These are phyloP conservation scores for Tenrec ecaudatus DNA, from an alignment of 2,113 vertebrate genomes.

Conservation along the genomic window DNA sequence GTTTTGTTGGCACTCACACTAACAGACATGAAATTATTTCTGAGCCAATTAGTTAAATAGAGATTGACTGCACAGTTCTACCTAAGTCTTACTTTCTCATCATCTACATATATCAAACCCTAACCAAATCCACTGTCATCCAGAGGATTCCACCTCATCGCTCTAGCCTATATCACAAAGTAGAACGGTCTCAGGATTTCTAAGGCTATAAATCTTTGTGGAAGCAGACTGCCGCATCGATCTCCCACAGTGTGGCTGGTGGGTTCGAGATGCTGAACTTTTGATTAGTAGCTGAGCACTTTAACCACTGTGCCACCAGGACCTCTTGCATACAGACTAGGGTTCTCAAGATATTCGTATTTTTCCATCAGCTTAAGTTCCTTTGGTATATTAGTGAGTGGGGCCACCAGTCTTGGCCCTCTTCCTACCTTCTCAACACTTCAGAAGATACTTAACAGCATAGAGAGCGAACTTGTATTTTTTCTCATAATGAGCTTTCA, in stretches of 20 bases:
- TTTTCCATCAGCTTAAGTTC: not conserved
- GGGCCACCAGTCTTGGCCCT: not conserved
- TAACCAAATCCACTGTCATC: not conserved
- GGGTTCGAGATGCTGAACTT: not conserved
- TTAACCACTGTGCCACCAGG: not conserved
- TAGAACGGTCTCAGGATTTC: not conserved
- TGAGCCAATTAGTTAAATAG: not conserved
- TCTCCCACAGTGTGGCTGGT: not conserved
- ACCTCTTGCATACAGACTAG: not conserved
- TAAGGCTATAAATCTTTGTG: not conserved
- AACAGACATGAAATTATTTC: not conserved
- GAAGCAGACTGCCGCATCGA: not conserved
- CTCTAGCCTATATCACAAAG: not conserved
- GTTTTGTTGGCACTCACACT: not conserved
- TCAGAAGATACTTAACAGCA: not conserved
- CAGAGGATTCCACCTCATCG: not conserved
- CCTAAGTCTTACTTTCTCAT: not conserved
- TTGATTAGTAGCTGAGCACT: not conserved
- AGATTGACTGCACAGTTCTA: not conserved
- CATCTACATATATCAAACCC: not conserved
- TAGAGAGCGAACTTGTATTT: slow-evolving; percentile 37
- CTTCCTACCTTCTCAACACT: not conserved
- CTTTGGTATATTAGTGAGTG: not conserved
- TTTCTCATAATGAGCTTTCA: slow-evolving; percentile 58
- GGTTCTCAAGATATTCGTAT: not conserved